These are phyloP conservation scores for Alviniconcha strummeri DNA, from an alignment of 2,888 invertebrate species.

Conservation along the genomic window DNA sequence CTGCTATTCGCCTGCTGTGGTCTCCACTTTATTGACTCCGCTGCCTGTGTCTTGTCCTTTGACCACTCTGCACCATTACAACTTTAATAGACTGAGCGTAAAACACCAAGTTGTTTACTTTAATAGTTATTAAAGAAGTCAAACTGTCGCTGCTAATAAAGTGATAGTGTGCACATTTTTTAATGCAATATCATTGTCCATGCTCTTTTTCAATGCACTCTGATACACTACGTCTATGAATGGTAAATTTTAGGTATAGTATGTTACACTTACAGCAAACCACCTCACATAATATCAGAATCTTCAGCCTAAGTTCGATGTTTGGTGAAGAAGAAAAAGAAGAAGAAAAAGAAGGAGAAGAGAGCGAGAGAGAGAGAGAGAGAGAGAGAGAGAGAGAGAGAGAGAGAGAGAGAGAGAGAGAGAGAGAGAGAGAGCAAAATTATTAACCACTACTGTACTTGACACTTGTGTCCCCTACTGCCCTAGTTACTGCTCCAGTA, in stretches of 20 bases:
- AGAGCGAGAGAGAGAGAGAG: background rate
- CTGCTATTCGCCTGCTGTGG: no score
- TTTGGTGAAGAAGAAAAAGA: background rate
- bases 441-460: no score
- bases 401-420: conserved; percentile 1
- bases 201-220: no score
- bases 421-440: background rate
- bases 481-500: no score
- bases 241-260: background rate
- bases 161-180: background rate
- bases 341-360: background rate
- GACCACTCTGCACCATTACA: no score
- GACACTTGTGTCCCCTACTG: background rate
- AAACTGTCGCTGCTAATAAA: background rate
- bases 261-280: background rate
- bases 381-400: background rate
- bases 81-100: no score
- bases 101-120: no score
- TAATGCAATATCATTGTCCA: background rate
- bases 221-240: no score
- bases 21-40: no score
- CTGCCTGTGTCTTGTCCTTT: no score
- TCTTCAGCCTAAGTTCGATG: background rate
- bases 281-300: background rate
- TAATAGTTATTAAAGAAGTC: no score